Conservation (phyloP, 2,113 vertebrate genomes). For the Salminus brasiliensis region DNA sequence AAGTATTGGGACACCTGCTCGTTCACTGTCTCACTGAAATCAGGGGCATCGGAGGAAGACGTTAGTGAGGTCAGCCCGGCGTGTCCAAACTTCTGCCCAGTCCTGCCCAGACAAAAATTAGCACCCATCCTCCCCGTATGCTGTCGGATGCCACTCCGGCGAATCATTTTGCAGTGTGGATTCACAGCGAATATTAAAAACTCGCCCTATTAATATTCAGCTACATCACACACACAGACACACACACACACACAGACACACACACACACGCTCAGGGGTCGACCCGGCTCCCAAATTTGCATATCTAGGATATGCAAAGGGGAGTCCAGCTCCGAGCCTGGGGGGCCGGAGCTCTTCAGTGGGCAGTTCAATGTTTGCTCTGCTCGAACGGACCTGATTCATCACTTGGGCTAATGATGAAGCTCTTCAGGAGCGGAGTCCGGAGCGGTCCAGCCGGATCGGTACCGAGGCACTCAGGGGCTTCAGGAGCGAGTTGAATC, state of each 20-base stretch:
- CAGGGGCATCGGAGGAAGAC: too few species aligned
- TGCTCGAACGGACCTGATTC: background rate
- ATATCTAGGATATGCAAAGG: background rate
- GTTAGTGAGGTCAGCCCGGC: too few species aligned
- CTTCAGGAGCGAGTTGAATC: too few species aligned
- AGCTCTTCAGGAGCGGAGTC: background rate
- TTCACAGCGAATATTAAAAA: background rate
- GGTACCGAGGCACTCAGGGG: background rate
- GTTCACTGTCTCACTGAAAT: too few species aligned
- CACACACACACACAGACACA: too few species aligned
- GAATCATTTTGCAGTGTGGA: background rate
- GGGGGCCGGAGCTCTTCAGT: background rate
- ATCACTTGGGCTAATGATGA: background rate
- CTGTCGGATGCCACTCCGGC: background rate
- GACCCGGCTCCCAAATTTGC: background rate
- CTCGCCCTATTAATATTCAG: background rate
- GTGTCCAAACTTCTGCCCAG: too few species aligned
- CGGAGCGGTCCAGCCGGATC: background rate
- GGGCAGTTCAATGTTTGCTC: background rate
- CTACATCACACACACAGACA: background rate
- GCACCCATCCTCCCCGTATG: too few species aligned
- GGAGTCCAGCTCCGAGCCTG: background rate
- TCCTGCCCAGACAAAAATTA: too few species aligned
- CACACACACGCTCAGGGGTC: too few species aligned
- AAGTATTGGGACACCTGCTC: too few species aligned